These are phyloP conservation scores for Xiphias gladius DNA, from an alignment of 2,113 vertebrate species.

Conservation along the genomic window DNA sequence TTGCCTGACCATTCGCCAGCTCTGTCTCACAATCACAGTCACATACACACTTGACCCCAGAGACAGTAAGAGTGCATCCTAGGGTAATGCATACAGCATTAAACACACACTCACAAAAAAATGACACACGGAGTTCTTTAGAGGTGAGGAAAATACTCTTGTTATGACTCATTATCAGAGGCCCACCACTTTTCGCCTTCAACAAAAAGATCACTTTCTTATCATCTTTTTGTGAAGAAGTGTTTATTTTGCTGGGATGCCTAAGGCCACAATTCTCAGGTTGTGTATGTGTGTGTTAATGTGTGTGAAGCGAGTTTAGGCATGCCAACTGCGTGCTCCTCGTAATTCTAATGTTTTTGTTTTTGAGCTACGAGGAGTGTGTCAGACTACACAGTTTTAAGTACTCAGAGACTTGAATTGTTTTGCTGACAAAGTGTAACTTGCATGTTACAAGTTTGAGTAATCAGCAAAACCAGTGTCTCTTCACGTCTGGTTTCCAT, in stretches of 20 bases:
- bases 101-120: not conserved
- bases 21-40: not conserved
- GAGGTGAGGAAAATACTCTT: conserved; percentile 4
- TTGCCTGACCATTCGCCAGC: conserved; percentile 52
- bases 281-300: not conserved
- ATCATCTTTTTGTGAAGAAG: conserved; percentile 6
- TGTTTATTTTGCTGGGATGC: conserved; percentile 29
- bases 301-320: conserved; percentile 48
- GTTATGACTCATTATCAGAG: conserved; percentile 11
- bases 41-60: not conserved
- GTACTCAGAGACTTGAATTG: not conserved
- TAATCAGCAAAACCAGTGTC: not conserved
- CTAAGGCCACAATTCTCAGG: conserved; percentile 42
- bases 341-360: conserved; percentile 33
- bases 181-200: not conserved
- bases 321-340: conserved; percentile 37
- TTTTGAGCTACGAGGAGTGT: conserved; percentile 21
- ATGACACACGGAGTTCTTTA: not conserved
- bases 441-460: not conserved
- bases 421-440: not conserved
- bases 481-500: not conserved
- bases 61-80: conserved; percentile 6
- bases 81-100: conserved; percentile 4
- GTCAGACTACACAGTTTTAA: conserved; percentile 16
- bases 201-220: conserved; percentile 11